Evolutionary conservation across 2,797 vertebrate genomes (phyloP).

Genomic region (Alectoris magna): DNA sequence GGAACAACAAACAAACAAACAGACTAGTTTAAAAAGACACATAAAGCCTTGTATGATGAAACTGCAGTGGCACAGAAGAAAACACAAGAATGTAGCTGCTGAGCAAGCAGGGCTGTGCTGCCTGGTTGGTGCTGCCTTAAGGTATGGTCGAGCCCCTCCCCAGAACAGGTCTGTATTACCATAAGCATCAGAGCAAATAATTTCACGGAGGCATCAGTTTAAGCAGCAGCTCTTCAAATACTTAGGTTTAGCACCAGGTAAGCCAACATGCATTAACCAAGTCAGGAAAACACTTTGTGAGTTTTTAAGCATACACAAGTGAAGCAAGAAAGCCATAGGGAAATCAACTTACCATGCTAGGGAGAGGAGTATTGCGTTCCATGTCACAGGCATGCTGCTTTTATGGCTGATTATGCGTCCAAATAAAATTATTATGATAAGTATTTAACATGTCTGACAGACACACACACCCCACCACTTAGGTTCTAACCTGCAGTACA

Average conservation of each 20-base stretch:
- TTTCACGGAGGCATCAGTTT: neutral
- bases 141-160: neutral
- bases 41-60: neutral
- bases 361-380: neutral
- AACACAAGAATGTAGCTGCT: neutral
- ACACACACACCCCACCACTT: neutral
- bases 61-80: neutral
- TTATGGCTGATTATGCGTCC: neutral
- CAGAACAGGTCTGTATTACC: neutral
- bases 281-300: neutral
- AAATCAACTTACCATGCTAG: neutral
- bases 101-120: neutral
- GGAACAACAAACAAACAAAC: neutral
- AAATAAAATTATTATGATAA: neutral
- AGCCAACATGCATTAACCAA: accelerated
- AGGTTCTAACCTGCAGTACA: neutral
- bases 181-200: neutral
- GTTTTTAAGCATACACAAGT: neutral
- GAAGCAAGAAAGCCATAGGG: neutral
- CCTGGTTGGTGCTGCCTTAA: neutral
- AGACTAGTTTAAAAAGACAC: neutral
- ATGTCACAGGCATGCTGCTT: neutral
- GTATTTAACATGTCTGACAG: neutral
- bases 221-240: neutral
- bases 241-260: neutral